These are phyloP conservation scores for Globodera ellingtonae DNA, from an alignment of 1,140 invertebrate species.

Conservation along the genomic window DNA sequence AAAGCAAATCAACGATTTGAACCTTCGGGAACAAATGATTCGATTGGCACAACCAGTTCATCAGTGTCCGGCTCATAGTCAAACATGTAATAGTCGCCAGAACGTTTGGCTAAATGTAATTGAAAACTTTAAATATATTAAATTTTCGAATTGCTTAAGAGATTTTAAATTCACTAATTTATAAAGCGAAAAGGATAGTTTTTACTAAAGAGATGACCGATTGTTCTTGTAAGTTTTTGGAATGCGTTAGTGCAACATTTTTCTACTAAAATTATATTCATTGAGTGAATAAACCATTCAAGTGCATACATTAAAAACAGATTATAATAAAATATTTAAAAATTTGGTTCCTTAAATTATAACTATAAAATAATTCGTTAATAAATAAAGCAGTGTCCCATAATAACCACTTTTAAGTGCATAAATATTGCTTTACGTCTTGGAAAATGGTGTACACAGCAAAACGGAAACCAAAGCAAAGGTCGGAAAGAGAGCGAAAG, in stretches of 20 bases:
- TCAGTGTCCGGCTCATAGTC: slow-evolving; percentile 59
- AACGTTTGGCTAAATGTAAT: slow-evolving; percentile 58
- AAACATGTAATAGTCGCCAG: slow-evolving; percentile 66
- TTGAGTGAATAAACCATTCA: not conserved
- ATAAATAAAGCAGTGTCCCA: not conserved
- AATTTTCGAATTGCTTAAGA: not conserved
- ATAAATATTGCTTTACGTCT: not conserved
- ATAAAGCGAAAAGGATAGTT: not conserved
- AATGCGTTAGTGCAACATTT: too few species aligned
- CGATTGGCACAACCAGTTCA: slow-evolving; percentile 51
- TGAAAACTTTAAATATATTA: slow-evolving; percentile 2
- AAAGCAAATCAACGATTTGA: not conserved
- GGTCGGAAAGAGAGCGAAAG: not conserved
- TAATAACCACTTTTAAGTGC: not conserved
- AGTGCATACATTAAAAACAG: not conserved
- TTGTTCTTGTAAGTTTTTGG: too few species aligned
- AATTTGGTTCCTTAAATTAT: not conserved
- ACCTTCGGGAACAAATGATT: slow-evolving; percentile 58
- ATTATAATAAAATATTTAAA: not conserved
- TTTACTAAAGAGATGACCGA: too few species aligned
- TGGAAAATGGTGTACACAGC: slow-evolving; percentile 10
- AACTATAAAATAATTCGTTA: slow-evolving; percentile 5
- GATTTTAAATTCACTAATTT: slow-evolving; percentile 1
- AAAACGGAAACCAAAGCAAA: slow-evolving; percentile 9
- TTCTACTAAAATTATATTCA: too few species aligned